Percentiles rank a stretch among this genome's conserved stretches.
phyloP scores from a whole-genome alignment of 2,888 invertebrate species.

The Troides helena region DNA sequence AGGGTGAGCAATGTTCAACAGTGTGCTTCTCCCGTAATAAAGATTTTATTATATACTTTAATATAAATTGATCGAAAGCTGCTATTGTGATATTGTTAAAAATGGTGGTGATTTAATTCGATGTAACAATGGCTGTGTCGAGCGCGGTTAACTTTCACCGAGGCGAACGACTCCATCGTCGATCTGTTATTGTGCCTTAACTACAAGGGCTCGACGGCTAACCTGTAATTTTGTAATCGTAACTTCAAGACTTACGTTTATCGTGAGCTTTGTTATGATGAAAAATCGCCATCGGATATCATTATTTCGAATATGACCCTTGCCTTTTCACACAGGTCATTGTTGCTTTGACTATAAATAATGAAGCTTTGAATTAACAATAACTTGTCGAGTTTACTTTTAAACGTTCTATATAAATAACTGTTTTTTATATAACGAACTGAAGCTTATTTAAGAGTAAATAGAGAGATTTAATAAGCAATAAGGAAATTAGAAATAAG shows the following conservation, averaged over 20 bases:
- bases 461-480: no score
- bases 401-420: neutral
- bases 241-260: conserved; percentile 17
- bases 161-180: conserved; percentile 43
- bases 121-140: conserved; percentile 47
- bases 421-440: no score
- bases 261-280: conserved; percentile 8
- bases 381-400: neutral
- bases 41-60: neutral
- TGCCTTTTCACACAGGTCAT: neutral
- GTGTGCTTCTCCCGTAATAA: neutral
- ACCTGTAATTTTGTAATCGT: conserved; percentile 26
- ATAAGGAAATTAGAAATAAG: no score
- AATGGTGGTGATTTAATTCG: conserved; percentile 33
- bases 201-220: conserved; percentile 35
- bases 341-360: neutral
- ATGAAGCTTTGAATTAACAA: neutral
- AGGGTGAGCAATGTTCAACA: neutral
- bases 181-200: conserved; percentile 43
- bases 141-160: conserved; percentile 58
- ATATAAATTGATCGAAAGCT: conserved; percentile 2
- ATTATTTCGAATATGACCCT: neutral
- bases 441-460: no score
- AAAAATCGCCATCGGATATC: neutral
- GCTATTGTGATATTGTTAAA: conserved; percentile 5